A percentile compares a stretch with the other conserved stretches of the same genome.
These are phyloP conservation scores for Diarsia rubi DNA, from an alignment of 2,888 invertebrate species.

Conservation along the genomic window DNA sequence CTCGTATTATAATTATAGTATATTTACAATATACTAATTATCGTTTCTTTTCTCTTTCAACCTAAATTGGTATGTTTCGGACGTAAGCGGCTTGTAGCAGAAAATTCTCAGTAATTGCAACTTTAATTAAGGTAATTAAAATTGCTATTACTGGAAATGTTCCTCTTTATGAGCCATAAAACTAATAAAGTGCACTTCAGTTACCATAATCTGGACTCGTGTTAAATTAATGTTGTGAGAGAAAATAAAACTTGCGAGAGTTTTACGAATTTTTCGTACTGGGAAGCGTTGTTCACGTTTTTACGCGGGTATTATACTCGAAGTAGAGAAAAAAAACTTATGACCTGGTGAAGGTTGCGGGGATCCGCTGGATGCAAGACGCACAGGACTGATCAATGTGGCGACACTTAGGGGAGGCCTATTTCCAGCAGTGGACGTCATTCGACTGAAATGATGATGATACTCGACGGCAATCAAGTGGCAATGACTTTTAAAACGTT, in stretches of 20 bases:
- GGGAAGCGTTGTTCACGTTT: background rate
- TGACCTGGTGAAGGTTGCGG: too few species aligned
- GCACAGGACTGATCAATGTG: too few species aligned
- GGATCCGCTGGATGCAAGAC: too few species aligned
- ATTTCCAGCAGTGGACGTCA: too few species aligned
- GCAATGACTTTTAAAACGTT: background rate
- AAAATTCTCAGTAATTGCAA: conserved; percentile 23
- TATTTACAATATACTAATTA: background rate
- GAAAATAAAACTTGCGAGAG: background rate
- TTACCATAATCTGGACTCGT: conserved; percentile 27
- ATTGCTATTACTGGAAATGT: conserved; percentile 12
- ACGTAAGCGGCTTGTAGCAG: conserved; percentile 10
- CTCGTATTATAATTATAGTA: background rate
- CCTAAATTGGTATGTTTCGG: conserved; percentile 27
- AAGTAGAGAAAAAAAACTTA: too few species aligned
- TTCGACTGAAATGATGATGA: too few species aligned
- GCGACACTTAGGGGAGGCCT: too few species aligned
- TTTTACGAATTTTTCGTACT: background rate
- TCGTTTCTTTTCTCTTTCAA: conserved; percentile 7
- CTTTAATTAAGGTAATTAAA: conserved; percentile 42
- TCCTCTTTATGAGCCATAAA: conserved; percentile 43
- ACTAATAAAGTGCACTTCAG: conserved; percentile 38
- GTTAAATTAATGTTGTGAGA: conserved; percentile 5
- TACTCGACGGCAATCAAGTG: background rate
- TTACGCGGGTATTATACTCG: too few species aligned